These are phyloP conservation scores for Alosa sapidissima DNA, from an alignment of 2,797 vertebrate species.

Conservation along the genomic window DNA sequence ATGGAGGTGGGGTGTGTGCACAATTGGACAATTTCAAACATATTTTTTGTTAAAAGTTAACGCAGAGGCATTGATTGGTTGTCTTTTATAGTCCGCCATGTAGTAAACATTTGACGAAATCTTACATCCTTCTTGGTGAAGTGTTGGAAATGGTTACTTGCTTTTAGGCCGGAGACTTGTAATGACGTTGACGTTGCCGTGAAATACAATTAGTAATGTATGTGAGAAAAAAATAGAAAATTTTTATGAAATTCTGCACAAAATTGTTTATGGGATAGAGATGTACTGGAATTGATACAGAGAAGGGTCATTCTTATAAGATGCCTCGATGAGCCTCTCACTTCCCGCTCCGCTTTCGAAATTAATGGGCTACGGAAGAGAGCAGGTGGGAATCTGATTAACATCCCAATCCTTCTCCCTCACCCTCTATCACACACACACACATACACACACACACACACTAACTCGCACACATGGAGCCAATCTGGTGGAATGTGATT, in stretches of 20 bases:
- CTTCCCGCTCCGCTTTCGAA: not conserved
- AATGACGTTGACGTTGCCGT: too few species aligned
- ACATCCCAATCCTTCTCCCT: not conserved
- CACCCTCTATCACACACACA: not conserved
- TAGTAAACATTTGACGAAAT: not conserved
- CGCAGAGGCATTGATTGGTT: not conserved
- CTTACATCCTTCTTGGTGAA: not conserved
- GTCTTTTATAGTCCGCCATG: not conserved
- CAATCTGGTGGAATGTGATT: not conserved
- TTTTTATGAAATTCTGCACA: not conserved
- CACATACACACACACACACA: not conserved
- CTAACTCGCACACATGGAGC: conserved; percentile 19
- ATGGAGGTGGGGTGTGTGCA: not conserved
- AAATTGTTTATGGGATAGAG: not conserved
- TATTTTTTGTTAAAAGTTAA: not conserved
- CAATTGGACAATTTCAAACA: not conserved
- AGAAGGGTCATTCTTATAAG: not conserved
- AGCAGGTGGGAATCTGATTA: conserved; percentile 18
- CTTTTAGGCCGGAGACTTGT: too few species aligned
- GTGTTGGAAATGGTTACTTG: not conserved
- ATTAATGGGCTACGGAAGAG: not conserved
- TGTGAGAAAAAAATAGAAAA: not conserved
- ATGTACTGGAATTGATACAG: not conserved
- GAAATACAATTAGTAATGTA: not conserved
- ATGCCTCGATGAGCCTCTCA: not conserved